phyloP scores from a whole-genome alignment of 35 echinoderm and acorn worm genomes.

The Eucidaris tribuloides region DNA sequence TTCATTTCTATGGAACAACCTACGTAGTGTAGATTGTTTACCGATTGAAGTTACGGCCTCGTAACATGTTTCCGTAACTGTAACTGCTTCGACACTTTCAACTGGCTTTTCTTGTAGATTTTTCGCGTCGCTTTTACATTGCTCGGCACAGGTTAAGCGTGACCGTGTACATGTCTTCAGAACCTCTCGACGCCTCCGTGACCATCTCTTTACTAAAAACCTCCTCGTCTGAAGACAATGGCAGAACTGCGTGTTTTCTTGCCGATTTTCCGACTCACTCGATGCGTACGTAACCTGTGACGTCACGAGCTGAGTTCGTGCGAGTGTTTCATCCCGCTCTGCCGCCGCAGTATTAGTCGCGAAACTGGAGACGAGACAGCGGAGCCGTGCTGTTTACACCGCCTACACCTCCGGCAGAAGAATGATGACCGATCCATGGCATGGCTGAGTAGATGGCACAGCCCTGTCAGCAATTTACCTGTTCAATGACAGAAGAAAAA shows the following conservation, averaged over 20 bases:
- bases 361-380: no score
- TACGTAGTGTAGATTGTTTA: neutral
- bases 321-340: no score
- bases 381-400: no score
- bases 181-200: neutral
- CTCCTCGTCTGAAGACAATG: conserved; percentile 1
- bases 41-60: neutral
- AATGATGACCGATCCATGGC: no score
- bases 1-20: neutral
- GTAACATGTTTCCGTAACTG: neutral
- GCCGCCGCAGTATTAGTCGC: no score
- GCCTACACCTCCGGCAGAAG: no score
- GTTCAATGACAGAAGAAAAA: no score
- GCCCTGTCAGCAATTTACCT: no score
- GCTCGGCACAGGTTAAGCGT: no score
- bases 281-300: neutral
- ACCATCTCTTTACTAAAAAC: neutral
- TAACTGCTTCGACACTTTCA: neutral
- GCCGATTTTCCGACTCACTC: conserved; percentile 15
- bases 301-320: neutral
- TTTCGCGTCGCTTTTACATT: neutral
- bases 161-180: no score
- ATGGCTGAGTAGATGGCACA: no score
- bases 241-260: conserved; percentile 1
- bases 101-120: neutral